Conservation (phyloP, 2,797 vertebrate species). For the Phrynocephalus forsythii region DNA sequence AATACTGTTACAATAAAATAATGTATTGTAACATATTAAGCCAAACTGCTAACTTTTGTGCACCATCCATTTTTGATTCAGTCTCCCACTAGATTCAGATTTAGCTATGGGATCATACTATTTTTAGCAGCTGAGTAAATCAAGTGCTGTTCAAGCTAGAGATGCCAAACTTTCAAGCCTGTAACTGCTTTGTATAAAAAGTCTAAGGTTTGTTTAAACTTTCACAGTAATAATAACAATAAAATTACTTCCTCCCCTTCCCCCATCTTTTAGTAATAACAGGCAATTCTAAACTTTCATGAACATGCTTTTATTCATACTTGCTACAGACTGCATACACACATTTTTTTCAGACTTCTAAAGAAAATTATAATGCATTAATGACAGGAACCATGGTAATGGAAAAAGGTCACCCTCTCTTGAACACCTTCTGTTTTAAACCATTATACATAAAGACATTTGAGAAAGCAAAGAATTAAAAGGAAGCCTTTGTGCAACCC, state of each 20-base stretch:
- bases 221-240: conserved; percentile 77
- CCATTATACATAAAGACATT: conserved; percentile 87
- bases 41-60: conserved; percentile 57
- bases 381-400: conserved; percentile 88
- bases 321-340: conserved; percentile 78
- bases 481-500: conserved; percentile 84
- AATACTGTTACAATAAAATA: conserved; percentile 63
- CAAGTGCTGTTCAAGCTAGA: conserved; percentile 62
- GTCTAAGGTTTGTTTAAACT: conserved; percentile 74
- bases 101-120: conserved; percentile 64
- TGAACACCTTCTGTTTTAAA: conserved; percentile 88
- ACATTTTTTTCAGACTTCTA: conserved; percentile 85
- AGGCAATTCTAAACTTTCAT: conserved; percentile 81
- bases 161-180: conserved; percentile 69
- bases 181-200: conserved; percentile 71
- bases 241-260: conserved; percentile 67
- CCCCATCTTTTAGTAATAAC: conserved; percentile 71
- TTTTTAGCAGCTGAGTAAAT: conserved; percentile 70
- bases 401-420: conserved; percentile 89
- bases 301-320: conserved; percentile 84
- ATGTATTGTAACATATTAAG: conserved; percentile 60
- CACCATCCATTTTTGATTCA: conserved; percentile 61
- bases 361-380: conserved; percentile 89
- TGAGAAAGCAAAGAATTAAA: conserved; percentile 86
- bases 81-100: conserved; percentile 65